Percentiles rank a stretch among this genome's conserved stretches.
These are phyloP conservation scores for Spinus olivaceus DNA, from an alignment of 2,797 vertebrate species.

Conservation along the genomic window DNA sequence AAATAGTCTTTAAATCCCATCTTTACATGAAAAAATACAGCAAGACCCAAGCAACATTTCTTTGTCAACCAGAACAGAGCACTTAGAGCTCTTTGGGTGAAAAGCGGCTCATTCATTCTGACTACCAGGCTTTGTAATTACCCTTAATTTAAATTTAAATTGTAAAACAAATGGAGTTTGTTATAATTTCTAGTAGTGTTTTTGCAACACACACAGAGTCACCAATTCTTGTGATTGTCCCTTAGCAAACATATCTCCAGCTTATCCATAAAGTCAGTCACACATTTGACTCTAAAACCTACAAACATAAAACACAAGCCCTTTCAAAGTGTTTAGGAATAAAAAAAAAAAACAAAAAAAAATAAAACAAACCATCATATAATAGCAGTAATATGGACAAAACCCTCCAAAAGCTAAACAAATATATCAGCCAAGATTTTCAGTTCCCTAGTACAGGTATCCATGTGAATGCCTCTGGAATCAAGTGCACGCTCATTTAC, in stretches of 20 bases:
- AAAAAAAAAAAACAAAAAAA: not conserved
- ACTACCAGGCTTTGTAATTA: not conserved
- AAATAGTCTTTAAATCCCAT: not conserved
- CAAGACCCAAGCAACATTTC: not conserved
- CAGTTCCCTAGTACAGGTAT: not conserved
- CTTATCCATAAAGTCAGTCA: not conserved
- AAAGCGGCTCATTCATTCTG: not conserved
- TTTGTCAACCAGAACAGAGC: not conserved
- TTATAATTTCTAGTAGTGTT: not conserved
- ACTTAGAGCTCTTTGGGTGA: not conserved
- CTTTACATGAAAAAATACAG: not conserved
- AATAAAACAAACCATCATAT: not conserved
- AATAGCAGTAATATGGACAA: not conserved
- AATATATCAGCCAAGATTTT: not conserved
- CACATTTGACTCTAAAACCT: not conserved
- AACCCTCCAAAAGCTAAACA: not conserved
- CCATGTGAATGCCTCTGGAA: not conserved
- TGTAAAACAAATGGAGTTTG: not conserved
- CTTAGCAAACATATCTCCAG: not conserved
- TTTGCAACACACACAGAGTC: not conserved
- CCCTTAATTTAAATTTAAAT: not conserved
- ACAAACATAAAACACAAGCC: not conserved
- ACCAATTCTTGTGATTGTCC: fast-evolving
- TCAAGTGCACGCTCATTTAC: not conserved
- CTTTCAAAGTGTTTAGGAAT: not conserved